These are phyloP conservation scores for Cephus spinipes DNA, from an alignment of 2,888 invertebrate genomes.

Conservation along the genomic window DNA sequence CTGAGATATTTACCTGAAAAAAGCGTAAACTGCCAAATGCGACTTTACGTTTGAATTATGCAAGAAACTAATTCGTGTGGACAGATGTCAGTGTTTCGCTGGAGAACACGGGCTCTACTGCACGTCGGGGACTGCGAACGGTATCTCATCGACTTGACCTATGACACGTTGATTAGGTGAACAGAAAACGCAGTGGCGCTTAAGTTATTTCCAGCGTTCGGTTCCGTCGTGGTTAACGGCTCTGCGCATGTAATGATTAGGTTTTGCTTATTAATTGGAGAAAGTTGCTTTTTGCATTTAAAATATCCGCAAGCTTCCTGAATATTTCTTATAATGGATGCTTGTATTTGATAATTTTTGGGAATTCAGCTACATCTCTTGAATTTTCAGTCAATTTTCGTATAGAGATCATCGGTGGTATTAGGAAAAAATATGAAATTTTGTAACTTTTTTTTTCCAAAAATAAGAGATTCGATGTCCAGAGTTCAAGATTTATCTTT, in stretches of 20 bases:
- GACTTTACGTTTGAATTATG: neutral
- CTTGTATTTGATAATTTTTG: neutral
- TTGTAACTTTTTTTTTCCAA: neutral
- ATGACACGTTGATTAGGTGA: constrained; percentile 57
- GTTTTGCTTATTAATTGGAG: neutral
- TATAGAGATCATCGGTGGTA: neutral
- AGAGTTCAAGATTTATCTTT: neutral
- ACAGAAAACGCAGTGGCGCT: constrained; percentile 33
- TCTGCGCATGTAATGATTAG: neutral
- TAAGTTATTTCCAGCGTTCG: constrained; percentile 1
- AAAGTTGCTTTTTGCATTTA: neutral
- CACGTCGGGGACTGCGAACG: constrained; percentile 44
- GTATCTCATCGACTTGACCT: constrained; percentile 63
- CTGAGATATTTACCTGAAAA: neutral
- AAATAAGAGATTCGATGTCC: neutral
- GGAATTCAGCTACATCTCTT: neutral
- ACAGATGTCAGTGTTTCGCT: constrained; percentile 37
- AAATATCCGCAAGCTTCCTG: neutral
- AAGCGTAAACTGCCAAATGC: neutral
- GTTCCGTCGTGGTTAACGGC: neutral
- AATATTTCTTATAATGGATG: neutral
- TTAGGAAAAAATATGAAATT: neutral
- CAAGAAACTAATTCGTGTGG: neutral
- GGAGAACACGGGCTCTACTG: constrained; percentile 57
- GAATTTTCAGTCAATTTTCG: neutral